Evolutionary conservation across 2,113 vertebrate species (phyloP), one percentile per base, ranked within the genome.

Genomic region (Melanocharis versteri): DNA sequence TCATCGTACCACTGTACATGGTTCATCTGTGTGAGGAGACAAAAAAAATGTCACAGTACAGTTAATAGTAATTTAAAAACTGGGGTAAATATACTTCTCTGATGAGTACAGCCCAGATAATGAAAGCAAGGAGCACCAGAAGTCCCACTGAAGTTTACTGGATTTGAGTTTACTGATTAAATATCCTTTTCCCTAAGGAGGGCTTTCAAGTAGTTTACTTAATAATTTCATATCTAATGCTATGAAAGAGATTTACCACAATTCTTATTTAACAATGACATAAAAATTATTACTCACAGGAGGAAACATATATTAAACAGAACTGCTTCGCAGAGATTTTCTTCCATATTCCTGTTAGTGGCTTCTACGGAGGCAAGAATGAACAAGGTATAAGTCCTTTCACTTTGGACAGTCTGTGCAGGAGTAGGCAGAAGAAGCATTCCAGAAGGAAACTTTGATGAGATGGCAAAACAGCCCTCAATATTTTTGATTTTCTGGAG

Each of bases 361-460:
- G 6, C 39, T 90, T 85, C 30, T 92, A 2, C 2, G 2, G 28
- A 18, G 50, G n/a, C 31, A 83, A 83, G 28, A 91, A 79, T 15
- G 12, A 53, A 18, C 37, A 54, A 1, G 1, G 2, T 24, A 16
- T 76, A 77, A 12, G 21, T 84, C 27, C 15, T 82, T 61, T 40
- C 7, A 4, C 31, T 92, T 82, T 40, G 33, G 44, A 24, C 20
- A 71, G 21, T 77, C 30, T 83, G n/a, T 58, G 8, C 14, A 45
- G 11, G 33, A 51, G 3, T 13, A 71, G 17, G 42, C 0, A 3
- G n/a, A 91, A 86, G 42, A 54, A 84, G 4, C 0, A 1, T 39
- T 92, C 28, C 35, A 75, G 33, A 48, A 56, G 9, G 24, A 75
- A 54, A 11, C 4, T 80, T 71, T 62, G 21, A 81, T 87, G 56